Evolutionary conservation across 2,888 invertebrate species (phyloP).

Genomic region (Napeogenes inachia): DNA sequence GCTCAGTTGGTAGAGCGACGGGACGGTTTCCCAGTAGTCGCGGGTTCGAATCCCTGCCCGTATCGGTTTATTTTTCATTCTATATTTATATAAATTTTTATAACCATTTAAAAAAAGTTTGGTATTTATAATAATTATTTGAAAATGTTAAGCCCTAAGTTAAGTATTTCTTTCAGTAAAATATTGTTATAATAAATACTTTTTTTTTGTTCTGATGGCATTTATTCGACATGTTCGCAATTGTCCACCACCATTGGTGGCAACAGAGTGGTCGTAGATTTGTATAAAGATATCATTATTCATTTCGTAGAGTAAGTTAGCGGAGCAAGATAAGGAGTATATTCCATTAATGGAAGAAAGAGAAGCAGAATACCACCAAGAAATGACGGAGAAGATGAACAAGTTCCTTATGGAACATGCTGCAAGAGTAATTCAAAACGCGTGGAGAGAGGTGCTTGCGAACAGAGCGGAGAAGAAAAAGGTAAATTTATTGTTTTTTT

Average conservation of each 20-base stretch:
- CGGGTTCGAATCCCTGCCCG: too few species aligned
- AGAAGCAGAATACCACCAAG: constrained; percentile 73
- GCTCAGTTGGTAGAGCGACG: too few species aligned
- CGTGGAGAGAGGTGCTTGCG: constrained; percentile 61
- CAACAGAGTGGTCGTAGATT: too few species aligned
- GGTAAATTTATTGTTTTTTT: constrained; percentile 41
- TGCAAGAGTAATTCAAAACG: constrained; percentile 61
- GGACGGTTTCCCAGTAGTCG: too few species aligned
- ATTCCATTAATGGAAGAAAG: constrained; percentile 77
- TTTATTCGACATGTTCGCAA: too few species aligned
- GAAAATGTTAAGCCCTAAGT: neutral
- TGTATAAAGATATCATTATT: neutral
- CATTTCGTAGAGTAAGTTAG: constrained; percentile 54
- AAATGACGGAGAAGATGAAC: constrained; percentile 71
- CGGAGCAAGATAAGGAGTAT: constrained; percentile 75
- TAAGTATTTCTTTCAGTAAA: neutral
- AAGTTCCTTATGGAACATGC: constrained; percentile 63
- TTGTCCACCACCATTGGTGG: too few species aligned
- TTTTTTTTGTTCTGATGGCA: too few species aligned
- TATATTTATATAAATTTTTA: neutral
- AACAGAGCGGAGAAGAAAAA: constrained; percentile 64
- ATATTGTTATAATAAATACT: too few species aligned
- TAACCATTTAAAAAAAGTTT: too few species aligned
- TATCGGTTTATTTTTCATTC: too few species aligned
- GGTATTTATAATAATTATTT: too few species aligned